Base-by-base conservation (phyloP, 2,113 vertebrate species). In the Coturnix japonica region DNA sequence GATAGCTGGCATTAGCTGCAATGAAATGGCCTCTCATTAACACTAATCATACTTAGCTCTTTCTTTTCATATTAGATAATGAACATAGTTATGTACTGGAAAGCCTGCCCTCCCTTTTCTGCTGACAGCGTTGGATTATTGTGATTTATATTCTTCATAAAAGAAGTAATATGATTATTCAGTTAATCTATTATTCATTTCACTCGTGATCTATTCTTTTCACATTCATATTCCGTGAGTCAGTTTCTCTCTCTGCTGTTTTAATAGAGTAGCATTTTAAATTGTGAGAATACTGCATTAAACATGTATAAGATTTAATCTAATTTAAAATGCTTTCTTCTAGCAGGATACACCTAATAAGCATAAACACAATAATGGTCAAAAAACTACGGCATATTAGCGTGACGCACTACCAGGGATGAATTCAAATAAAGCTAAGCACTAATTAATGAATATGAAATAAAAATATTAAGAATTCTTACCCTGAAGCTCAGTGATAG, bases 221-320 rank as follows among this genome's bases (percentile, higher is more conserved):
- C 81, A 85, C 95, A 83, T 95, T 82, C 93, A 63, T 81, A 88
- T 80, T 93, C 93, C 25, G 90, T 88, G 85, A 96, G 96, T 95
- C 93, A 93, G 72, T 95, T 91, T 89, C 61, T 94, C 94, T 93
- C 91, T 95, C 91, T 81, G 95, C 94, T 95, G 37, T 95, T 97
- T 97, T 97, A 98, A 97, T 96, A 97, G 96, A 97, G 94, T 94
- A 87, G 96, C 94, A 95, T 97, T 97, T 97, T 96, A 97, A 97
- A 97, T 91, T 84, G 93, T 66, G 91, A 93, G 97, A 97, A 97
- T 95, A 95, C 84, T 30, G 3, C 97, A 97, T 98, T 97, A 98
- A 98, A 98, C 97, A 97, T 98, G 97, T 94, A 98, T 97, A 96
- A 97, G 97, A 96, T 97, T 96, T 97, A 97, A 97, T 97, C 97